Conservation (phyloP, 2,113 vertebrate species). For the Turnix velox region DNA sequence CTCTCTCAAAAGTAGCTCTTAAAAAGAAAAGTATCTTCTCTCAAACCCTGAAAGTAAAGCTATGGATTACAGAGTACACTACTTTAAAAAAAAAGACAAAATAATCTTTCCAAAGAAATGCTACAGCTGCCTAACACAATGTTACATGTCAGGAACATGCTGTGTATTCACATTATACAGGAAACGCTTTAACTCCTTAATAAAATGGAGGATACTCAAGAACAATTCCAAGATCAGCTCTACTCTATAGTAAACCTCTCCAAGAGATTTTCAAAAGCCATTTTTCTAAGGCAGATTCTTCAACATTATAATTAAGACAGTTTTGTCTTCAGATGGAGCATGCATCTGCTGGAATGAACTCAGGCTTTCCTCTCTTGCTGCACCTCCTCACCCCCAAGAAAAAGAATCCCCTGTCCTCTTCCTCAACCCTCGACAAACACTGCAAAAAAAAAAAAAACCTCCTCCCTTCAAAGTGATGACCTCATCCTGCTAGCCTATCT, state of each 20-base stretch:
- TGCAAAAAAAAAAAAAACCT: not conserved
- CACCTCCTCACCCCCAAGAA: not conserved
- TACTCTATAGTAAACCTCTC: not conserved
- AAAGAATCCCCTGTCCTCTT: not conserved
- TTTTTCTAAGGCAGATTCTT: not conserved
- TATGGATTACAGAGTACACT: not conserved
- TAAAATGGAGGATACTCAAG: not conserved
- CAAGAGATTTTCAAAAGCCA: not conserved
- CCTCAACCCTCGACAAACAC: not conserved
- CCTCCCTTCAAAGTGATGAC: constrained; percentile 18
- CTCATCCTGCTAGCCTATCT: constrained; percentile 32
- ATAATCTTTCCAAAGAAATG: not conserved
- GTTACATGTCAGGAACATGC: not conserved
- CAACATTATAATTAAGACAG: not conserved
- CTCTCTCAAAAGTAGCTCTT: rapidly evolving
- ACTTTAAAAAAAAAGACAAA: not conserved
- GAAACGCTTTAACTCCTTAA: not conserved
- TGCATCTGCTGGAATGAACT: not conserved
- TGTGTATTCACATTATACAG: rapidly evolving
- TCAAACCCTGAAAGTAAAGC: not conserved
- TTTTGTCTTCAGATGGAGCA: not conserved
- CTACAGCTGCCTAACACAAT: not conserved
- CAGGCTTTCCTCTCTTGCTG: not conserved
- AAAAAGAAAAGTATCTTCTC: not conserved
- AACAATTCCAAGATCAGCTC: not conserved